Percentiles rank a stretch among this genome's conserved stretches.
Conservation (phyloP, 2,888 invertebrate species). For the Sicus ferrugineus region DNA sequence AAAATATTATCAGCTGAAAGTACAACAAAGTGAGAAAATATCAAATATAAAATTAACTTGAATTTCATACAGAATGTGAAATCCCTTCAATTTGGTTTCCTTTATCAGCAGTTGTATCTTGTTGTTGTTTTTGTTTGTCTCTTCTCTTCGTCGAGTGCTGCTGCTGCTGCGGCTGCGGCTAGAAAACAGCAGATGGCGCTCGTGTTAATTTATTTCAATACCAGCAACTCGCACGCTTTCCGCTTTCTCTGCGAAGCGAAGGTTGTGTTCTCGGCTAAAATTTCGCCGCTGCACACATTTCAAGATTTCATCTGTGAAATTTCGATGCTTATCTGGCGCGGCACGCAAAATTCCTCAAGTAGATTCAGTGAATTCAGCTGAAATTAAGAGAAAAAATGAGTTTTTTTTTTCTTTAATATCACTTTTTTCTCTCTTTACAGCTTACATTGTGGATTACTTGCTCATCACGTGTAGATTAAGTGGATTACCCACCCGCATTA, state of each 20-base stretch:
- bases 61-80: background rate
- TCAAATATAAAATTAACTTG: background rate
- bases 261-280: constrained; percentile 31
- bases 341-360: background rate
- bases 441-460: constrained; percentile 15
- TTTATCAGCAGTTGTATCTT: background rate
- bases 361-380: background rate
- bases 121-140: background rate
- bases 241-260: background rate
- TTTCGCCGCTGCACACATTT: background rate
- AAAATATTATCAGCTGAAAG: background rate
- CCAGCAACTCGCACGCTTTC: background rate
- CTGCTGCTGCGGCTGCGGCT: constrained; percentile 23
- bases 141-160: constrained; percentile 1
- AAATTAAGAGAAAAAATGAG: background rate
- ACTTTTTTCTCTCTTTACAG: background rate
- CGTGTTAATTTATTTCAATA: constrained; percentile 19
- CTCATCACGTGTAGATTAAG: background rate
- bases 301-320: background rate
- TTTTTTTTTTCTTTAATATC: background rate
- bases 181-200: constrained; percentile 43
- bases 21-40: background rate
- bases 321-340: background rate
- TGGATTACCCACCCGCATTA: no score
- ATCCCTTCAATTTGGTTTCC: background rate